These are phyloP conservation scores for Pampusana beccarii DNA, from an alignment of 2,113 vertebrate species.

Conservation along the genomic window DNA sequence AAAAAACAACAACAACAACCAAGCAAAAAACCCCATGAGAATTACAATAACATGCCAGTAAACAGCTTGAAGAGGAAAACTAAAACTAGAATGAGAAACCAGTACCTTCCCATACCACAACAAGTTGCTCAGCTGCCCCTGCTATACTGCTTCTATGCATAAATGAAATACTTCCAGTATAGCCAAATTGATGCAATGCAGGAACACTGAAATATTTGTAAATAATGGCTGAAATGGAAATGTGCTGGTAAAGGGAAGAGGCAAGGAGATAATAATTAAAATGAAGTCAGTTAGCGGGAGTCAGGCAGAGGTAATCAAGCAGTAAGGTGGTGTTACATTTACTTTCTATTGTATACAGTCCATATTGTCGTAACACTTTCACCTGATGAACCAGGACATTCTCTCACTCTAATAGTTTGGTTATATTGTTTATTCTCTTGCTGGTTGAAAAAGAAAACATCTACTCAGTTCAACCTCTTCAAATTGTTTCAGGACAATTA, in stretches of 20 bases:
- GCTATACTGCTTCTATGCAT: neutral
- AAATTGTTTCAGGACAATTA: slow-evolving; percentile 8
- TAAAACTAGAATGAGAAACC: neutral
- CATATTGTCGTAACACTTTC: neutral
- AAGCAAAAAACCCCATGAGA: rapidly evolving
- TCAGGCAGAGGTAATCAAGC: neutral
- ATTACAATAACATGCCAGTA: neutral
- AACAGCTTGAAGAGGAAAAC: neutral
- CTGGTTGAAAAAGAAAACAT: neutral
- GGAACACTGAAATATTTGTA: neutral
- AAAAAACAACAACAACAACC: neutral
- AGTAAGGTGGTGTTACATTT: neutral
- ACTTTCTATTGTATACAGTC: neutral
- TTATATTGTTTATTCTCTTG: neutral
- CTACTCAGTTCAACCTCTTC: neutral
- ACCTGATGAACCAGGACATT: neutral
- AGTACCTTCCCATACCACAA: neutral
- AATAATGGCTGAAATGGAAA: neutral
- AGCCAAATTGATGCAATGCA: neutral
- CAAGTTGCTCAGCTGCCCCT: neutral
- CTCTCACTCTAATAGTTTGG: neutral
- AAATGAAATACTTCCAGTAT: neutral
- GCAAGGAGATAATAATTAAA: neutral
- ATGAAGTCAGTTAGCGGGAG: neutral
- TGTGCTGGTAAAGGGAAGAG: neutral